Evolutionary conservation across 2,888 invertebrate genomes (phyloP), one percentile per base, ranked within the genome.

Genomic region (Diaperis boleti): DNA sequence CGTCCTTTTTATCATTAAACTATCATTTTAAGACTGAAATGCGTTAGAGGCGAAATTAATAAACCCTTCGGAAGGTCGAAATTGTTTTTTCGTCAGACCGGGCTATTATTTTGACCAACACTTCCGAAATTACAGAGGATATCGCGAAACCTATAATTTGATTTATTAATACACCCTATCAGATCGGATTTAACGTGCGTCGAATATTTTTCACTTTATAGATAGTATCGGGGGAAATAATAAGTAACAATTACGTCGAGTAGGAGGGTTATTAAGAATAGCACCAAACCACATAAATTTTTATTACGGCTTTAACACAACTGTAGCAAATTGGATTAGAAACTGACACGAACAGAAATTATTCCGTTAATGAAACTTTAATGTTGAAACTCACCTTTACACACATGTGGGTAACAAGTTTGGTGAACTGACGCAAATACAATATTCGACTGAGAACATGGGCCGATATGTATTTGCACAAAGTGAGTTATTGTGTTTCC

Each of bases 341-440:
- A 49, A 49, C 35, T 35, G 49, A 49, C 49, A 49, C 49, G 49
- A 49, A 49, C 33, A 49, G 49, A 49, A 49, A 49, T 49, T 49
- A 35, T 35, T 49, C 49, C 18, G 31, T 18, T 49, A 49, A 49
- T 49, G 49, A 49, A 49, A 49, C 49, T 49, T 49, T 49, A 49
- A 49, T 49, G 49, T 20, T 31, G 35, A 35, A 49, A 49, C 49
- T 6, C 35, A 49, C 35, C 35, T 33, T 18, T 33, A 49, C 18
- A 33, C 0, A 10, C 11, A 11, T 33, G 10, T 1, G 10, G 8
- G 29, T 31, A 49, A 18, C 33, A 17, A 42, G 41, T 49, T 49
- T 33, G 49, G 33, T 18, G 17, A 49, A 49, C 33, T 35, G 6
- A 45, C 33, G 6, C 49, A 49, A 35, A 35, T 49, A 49, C 29